Conservation (phyloP, 53 echinoderm and acorn worm genomes). For the Echinarachnius parma region DNA sequence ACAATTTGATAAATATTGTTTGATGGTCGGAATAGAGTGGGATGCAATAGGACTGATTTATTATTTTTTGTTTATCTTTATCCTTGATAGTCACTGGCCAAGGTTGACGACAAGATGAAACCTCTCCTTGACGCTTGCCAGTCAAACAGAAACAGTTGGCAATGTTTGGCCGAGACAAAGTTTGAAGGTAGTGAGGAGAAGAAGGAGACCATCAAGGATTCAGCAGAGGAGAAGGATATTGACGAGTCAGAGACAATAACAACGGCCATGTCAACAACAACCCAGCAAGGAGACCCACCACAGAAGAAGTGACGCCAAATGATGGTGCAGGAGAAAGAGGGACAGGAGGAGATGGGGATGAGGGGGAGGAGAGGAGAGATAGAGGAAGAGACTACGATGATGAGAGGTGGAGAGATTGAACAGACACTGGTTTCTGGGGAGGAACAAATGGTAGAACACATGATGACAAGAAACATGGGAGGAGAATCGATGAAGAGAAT, state of each 20-base stretch:
- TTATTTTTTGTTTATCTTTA: too few relatives aligned
- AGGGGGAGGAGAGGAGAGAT: not conserved
- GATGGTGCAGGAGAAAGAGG: slow-evolving; percentile 18
- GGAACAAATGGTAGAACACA: not conserved
- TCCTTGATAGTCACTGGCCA: slow-evolving; percentile 56
- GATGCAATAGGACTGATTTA: too few relatives aligned
- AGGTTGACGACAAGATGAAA: slow-evolving; percentile 54
- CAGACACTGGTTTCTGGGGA: not conserved
- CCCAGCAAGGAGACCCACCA: slow-evolving; percentile 2
- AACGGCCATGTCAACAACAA: slow-evolving; percentile 16
- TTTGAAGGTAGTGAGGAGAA: slow-evolving; percentile 55
- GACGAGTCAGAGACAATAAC: slow-evolving; percentile 79
- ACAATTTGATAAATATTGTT: not conserved
- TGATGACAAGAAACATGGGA: not conserved
- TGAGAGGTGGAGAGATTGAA: not conserved
- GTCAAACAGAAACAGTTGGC: slow-evolving; percentile 82
- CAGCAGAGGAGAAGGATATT: slow-evolving; percentile 88
- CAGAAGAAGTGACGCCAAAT: slow-evolving; percentile 34
- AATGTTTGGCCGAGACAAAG: slow-evolving; percentile 54
- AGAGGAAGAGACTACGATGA: not conserved
- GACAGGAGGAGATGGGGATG: not conserved
- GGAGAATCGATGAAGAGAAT: not conserved
- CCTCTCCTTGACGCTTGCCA: slow-evolving; percentile 73
- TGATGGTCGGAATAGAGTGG: too few relatives aligned
- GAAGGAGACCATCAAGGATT: slow-evolving; percentile 41